phyloP scores from a whole-genome alignment of 2,113 vertebrate genomes.

The Salvelinus sp. region DNA sequence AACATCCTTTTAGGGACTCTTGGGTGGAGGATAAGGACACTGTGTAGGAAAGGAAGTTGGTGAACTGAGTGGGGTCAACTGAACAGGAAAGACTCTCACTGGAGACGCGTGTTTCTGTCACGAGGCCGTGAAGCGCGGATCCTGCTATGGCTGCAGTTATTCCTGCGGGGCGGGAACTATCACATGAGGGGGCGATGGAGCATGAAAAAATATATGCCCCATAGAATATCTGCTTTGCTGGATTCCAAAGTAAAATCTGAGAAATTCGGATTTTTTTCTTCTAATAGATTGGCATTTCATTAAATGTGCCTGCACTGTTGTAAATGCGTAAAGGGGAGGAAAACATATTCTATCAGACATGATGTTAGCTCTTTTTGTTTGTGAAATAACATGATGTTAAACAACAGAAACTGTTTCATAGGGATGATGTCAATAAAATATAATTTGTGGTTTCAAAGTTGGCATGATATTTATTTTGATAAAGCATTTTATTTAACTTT shows the following conservation, averaged over 20 bases:
- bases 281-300: not conserved
- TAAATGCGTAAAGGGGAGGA: no score
- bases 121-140: constrained; percentile 18
- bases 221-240: not conserved
- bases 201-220: not conserved
- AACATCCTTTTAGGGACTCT: constrained; percentile 59
- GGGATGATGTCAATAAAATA: no score
- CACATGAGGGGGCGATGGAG: not conserved
- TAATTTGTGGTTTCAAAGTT: no score
- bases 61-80: constrained; percentile 71
- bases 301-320: not conserved
- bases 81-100: constrained; percentile 65
- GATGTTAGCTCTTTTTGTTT: no score
- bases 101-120: constrained; percentile 55
- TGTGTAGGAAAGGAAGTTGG: constrained; percentile 78
- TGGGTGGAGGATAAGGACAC: constrained; percentile 55
- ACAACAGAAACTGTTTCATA: no score
- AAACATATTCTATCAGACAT: no score
- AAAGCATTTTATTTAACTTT: no score
- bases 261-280: not conserved
- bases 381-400: no score
- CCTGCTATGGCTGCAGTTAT: not conserved
- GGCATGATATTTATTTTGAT: no score
- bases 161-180: not conserved
- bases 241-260: not conserved